Evolutionary conservation across 2,113 vertebrate species (phyloP).

Genomic region (Platichthys flesus): DNA sequence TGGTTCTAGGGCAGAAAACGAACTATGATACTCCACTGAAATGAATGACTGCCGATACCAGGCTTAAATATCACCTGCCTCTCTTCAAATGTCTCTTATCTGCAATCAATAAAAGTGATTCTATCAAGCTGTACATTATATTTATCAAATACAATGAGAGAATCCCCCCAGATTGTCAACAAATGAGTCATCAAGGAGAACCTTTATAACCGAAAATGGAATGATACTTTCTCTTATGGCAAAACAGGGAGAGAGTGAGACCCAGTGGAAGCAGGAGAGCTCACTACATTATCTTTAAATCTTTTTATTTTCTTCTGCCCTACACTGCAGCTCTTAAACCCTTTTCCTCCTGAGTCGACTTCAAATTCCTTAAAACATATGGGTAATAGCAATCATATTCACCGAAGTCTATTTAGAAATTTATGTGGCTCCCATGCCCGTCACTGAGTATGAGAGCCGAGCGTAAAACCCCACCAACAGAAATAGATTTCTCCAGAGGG

Average conservation of each 20-base stretch:
- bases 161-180: no score
- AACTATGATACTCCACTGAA: no score
- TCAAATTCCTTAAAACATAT: conserved; percentile 5
- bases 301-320: not conserved
- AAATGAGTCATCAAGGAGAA: not conserved
- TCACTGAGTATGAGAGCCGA: not conserved
- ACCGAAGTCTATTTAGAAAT: not conserved
- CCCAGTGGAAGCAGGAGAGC: no score
- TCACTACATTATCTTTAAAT: no score
- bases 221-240: conserved; percentile 3
- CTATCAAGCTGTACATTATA: no score
- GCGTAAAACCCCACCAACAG: not conserved
- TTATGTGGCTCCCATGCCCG: conserved; percentile 4
- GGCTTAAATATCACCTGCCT: no score
- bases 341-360: conserved; percentile 17
- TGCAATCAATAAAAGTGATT: no score
- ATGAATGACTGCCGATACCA: no score
- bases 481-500: conserved; percentile 34
- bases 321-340: not conserved
- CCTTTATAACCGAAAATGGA: conserved; percentile 17
- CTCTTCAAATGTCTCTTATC: no score
- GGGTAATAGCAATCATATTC: not conserved
- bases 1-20: no score
- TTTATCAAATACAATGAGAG: no score
- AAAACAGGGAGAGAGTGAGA: not conserved